Percentiles rank a stretch among this genome's conserved stretches.
Conservation (phyloP, 92 coral and sea anemone species). For the Anthopleura xanthogrammica region DNA sequence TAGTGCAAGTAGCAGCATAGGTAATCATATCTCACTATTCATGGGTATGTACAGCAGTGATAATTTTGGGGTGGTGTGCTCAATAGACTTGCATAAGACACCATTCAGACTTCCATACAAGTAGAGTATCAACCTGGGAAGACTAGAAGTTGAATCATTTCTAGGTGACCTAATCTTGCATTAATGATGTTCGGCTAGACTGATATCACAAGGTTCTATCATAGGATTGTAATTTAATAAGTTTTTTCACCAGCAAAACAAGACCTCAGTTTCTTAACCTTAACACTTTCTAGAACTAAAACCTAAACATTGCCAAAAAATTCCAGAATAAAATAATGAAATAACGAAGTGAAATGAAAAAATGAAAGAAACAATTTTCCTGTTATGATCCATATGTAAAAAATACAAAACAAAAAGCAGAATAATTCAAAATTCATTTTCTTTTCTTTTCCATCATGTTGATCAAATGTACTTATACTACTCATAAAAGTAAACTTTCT, state of each 20-base stretch:
- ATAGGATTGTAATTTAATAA: constrained; percentile 30
- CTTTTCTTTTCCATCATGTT: too few relatives aligned
- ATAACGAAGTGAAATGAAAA: too few relatives aligned
- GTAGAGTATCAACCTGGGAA: not conserved
- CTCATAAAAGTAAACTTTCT: too few relatives aligned
- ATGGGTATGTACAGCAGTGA: not conserved
- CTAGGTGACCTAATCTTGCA: constrained; percentile 9
- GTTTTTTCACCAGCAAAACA: constrained; percentile 37
- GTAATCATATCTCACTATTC: not conserved
- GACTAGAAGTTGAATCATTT: constrained; percentile 1
- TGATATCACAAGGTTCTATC: constrained; percentile 27
- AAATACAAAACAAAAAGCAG: not conserved
- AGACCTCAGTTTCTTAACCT: constrained; percentile 26
- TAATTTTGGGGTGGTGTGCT: not conserved
- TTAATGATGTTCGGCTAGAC: constrained; percentile 21
- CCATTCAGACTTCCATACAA: not conserved
- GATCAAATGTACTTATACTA: not conserved
- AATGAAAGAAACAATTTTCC: too few relatives aligned
- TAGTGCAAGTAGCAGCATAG: not conserved
- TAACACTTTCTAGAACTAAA: too few relatives aligned
- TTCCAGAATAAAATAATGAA: too few relatives aligned
- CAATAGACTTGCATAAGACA: constrained; percentile 5
- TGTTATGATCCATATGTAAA: too few relatives aligned
- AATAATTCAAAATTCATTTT: not conserved
- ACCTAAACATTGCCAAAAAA: too few relatives aligned